Percentiles rank a stretch among this genome's conserved stretches.
Conservation (phyloP, 1,140 invertebrate genomes). For the silkworm (Bombyx mori) region DNA sequence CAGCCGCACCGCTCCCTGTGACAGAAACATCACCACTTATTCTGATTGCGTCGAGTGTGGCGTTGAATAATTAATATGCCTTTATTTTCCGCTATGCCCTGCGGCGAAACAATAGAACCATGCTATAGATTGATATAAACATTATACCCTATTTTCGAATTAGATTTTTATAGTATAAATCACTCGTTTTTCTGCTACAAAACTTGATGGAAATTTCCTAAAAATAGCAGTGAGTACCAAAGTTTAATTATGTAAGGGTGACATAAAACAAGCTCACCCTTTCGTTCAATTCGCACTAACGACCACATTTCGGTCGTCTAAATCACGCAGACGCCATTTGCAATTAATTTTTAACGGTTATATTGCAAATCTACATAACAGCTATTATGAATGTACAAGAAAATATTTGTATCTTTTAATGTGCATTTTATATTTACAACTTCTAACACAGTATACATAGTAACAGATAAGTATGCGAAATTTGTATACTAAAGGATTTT, state of each 20-base stretch:
- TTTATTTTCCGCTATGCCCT: slow-evolving; percentile 55
- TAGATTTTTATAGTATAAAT: too few relatives aligned
- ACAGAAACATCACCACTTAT: slow-evolving; percentile 70
- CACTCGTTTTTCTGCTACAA: too few relatives aligned
- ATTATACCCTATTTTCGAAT: not conserved
- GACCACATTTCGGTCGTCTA: slow-evolving; percentile 57
- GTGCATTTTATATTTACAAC: too few relatives aligned
- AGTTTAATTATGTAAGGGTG: slow-evolving; percentile 52
- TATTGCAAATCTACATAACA: too few relatives aligned
- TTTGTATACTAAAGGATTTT: too few relatives aligned
- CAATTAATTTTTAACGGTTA: slow-evolving; percentile 50
- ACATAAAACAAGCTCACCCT: slow-evolving; percentile 31
- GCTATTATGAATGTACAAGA: too few relatives aligned
- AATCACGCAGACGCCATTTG: slow-evolving; percentile 54
- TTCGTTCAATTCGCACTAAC: slow-evolving; percentile 58
- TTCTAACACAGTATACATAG: too few relatives aligned
- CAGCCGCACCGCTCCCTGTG: slow-evolving; percentile 31
- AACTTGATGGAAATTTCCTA: not conserved
- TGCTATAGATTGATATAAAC: slow-evolving; percentile 22
- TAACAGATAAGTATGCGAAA: too few relatives aligned
- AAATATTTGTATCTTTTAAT: too few relatives aligned
- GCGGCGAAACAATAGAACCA: slow-evolving; percentile 48
- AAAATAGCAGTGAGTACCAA: slow-evolving; percentile 20
- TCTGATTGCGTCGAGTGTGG: slow-evolving; percentile 70
- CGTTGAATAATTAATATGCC: slow-evolving; percentile 69